Conservation (phyloP, 2,888 invertebrate genomes). For the Tenodera sinensis region DNA sequence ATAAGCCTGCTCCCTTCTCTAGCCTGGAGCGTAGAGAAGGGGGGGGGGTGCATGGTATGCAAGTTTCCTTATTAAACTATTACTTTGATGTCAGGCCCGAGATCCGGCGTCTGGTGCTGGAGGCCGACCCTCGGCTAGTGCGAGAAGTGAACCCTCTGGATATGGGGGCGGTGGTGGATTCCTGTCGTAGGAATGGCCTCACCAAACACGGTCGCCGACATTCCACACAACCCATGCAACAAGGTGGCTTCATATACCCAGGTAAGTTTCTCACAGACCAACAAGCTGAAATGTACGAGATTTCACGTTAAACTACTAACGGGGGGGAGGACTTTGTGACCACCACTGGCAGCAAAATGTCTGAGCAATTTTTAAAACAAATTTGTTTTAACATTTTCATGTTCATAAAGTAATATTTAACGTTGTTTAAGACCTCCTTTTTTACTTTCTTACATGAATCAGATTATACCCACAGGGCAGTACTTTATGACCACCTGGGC, state of each 20-base stretch:
- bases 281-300: too few species aligned
- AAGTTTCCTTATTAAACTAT: background rate
- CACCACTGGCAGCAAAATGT: too few species aligned
- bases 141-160: conserved; percentile 60
- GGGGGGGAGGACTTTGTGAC: too few species aligned
- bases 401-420: too few species aligned
- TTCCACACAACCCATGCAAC: conserved; percentile 39
- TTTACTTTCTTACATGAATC: too few species aligned
- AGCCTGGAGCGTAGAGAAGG: background rate
- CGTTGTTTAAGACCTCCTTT: too few species aligned
- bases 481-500: too few species aligned
- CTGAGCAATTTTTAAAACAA: too few species aligned
- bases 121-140: conserved; percentile 38
- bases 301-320: too few species aligned
- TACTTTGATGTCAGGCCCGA: background rate
- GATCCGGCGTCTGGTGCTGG: conserved; percentile 16
- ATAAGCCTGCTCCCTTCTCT: background rate
- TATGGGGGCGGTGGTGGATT: conserved; percentile 43
- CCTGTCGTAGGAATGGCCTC: background rate
- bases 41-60: background rate
- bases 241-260: conserved; percentile 53
- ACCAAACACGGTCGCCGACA: conserved; percentile 56
- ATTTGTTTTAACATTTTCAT: too few species aligned
- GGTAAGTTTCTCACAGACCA: conserved; percentile 33
- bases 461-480: too few species aligned